phyloP scores from a whole-genome alignment of 2,797 vertebrate genomes.

The Echeneis naucrates region DNA sequence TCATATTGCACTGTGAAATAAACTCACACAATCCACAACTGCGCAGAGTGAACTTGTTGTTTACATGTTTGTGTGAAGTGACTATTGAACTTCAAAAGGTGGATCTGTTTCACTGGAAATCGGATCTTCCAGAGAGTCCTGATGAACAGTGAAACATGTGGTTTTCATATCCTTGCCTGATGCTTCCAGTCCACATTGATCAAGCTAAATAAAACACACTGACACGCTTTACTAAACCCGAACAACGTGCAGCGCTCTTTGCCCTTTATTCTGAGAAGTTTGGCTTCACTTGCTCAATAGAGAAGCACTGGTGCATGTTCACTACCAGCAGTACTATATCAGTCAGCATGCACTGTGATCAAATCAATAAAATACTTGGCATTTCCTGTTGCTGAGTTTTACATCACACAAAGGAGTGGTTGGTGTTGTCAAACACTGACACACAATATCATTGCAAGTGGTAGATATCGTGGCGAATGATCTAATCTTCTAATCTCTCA shows the following conservation, averaged over 20 bases:
- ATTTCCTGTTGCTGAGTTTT: slow-evolving; percentile 9
- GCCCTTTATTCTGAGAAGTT: not conserved
- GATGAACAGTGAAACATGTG: slow-evolving; percentile 54
- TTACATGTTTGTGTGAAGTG: not conserved
- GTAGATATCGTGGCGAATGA: not conserved
- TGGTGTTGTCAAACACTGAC: not conserved
- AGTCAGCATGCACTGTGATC: not conserved
- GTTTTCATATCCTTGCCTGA: slow-evolving; percentile 57
- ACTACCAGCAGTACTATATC: not conserved
- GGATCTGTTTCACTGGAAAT: slow-evolving; percentile 41
- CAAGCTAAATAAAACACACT: slow-evolving; percentile 28
- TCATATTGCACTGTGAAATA: not conserved
- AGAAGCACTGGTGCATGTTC: not conserved
- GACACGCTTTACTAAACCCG: slow-evolving; percentile 11
- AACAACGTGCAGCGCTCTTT: slow-evolving; percentile 13
- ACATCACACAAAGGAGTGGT: not conserved
- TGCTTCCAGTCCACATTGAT: slow-evolving; percentile 34
- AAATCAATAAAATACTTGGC: slow-evolving; percentile 5
- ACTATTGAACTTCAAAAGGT: slow-evolving; percentile 9
- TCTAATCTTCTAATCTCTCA: not conserved
- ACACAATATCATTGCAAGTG: not conserved
- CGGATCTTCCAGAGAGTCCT: slow-evolving; percentile 21
- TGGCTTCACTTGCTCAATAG: not conserved
- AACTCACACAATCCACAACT: not conserved
- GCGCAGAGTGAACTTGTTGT: not conserved